phyloP scores from a whole-genome alignment of 2,888 invertebrate species.

The Parapristionchus giblindavisi region DNA sequence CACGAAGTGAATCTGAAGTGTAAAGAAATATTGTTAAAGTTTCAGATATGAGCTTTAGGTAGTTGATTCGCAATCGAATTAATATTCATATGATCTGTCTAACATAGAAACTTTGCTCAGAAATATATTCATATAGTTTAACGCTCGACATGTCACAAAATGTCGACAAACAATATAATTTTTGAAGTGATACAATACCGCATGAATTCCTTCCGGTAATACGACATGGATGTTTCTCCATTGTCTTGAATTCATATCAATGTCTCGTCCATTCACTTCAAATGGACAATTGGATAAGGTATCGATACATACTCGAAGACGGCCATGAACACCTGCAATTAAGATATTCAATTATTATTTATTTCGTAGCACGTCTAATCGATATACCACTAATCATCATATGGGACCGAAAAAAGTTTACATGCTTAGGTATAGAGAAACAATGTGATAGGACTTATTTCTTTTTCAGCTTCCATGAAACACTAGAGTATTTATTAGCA shows the following conservation, averaged over 20 bases:
- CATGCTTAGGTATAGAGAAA: too few species aligned
- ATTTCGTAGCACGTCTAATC: too few species aligned
- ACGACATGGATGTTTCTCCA: constrained; percentile 57
- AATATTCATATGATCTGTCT: background rate
- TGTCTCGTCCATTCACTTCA: constrained; percentile 55
- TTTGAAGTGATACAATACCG: constrained; percentile 41
- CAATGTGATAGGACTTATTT: too few species aligned
- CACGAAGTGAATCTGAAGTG: constrained; percentile 61
- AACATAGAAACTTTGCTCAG: too few species aligned
- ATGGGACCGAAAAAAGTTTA: too few species aligned
- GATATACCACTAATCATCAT: too few species aligned
- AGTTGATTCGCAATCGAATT: too few species aligned
- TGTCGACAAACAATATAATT: background rate
- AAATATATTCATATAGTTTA: too few species aligned
- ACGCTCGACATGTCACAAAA: background rate
- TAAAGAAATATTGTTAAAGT: background rate
- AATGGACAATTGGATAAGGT: constrained; percentile 57
- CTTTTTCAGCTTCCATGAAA: too few species aligned
- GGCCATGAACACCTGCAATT: constrained; percentile 54
- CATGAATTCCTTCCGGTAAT: constrained; percentile 53
- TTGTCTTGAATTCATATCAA: constrained; percentile 54
- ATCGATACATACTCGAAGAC: constrained; percentile 61
- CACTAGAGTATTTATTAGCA: background rate
- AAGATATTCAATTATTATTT: too few species aligned
- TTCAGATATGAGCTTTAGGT: too few species aligned